Evolutionary conservation across 2,797 vertebrate species (phyloP), one percentile per base, ranked within the genome.

Genomic region (Microhierax caerulescens): DNA sequence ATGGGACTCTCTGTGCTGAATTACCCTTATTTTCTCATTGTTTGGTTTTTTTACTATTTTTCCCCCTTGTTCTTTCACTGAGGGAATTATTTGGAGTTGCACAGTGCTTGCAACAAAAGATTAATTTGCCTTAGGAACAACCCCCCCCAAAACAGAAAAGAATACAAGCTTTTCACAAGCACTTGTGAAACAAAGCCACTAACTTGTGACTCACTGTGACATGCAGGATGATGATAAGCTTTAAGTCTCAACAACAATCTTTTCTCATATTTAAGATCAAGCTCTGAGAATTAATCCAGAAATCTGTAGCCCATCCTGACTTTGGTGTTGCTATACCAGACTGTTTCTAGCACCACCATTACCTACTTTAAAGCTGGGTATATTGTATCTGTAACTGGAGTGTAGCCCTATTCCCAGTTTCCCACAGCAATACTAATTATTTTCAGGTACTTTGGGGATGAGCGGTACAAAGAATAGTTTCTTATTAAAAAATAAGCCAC

Each of bases 11-110:
- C 19, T 72, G 51, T 72, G 21, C 22, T 60, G 28, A 92, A 78
- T 90, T 80, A 88, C 34, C 54, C 9, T 75, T 84, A 28, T 75
- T 82, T 94, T 92, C 72, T 91, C 60, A 91, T 93, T 79, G 21
- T 67, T 56, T 91, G n/a, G n/a, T 67, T 75, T 96, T 95, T 95
- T 95, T 88, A 86, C 84, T 75, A 54, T 2, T 16, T 27, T 9
- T 8, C n/a, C 3, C 4, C 21, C 28, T 27, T 54, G 7, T 59
- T 79, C 30, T 76, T 93, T 79, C 28, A 30, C 8, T 84, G 28
- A 73, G 59, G 65, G 39, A 95, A 54, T 81, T 90, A 76, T 54
- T 59, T 82, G 27, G 32, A 93, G 18, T 23, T 89, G 5, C 47
- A 75, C 9, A 27, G 56, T 67, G 10, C n/a, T 90, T 81, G 63